Percentiles rank a stretch among this genome's conserved stretches.
These are phyloP conservation scores for Oeneis ivallda DNA, from an alignment of 2,888 invertebrate species.

Conservation along the genomic window DNA sequence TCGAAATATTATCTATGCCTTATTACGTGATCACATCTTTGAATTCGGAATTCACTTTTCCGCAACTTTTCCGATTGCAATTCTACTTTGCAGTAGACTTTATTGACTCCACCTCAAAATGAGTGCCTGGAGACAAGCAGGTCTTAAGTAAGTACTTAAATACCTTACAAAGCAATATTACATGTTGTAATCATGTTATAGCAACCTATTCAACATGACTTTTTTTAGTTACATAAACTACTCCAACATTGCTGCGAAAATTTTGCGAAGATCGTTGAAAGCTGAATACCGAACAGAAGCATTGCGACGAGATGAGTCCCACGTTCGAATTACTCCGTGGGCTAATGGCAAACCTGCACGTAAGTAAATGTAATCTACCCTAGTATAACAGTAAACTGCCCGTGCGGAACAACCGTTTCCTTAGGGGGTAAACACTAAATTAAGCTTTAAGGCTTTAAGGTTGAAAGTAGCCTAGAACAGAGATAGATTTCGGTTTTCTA, in stretches of 20 bases:
- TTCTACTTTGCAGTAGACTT: conserved; percentile 40
- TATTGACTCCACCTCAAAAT: conserved; percentile 64
- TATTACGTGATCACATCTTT: conserved; percentile 54
- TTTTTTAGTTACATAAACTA: conserved; percentile 94
- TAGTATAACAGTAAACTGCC: not conserved
- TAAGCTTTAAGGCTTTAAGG: too few species aligned
- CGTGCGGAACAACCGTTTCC: too few species aligned
- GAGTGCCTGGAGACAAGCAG: conserved; percentile 92
- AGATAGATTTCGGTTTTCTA: too few species aligned
- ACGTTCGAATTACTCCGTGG: conserved; percentile 94
- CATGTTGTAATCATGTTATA: not conserved
- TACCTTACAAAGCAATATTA: not conserved
- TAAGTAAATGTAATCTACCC: conserved; percentile 73
- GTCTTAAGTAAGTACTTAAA: conserved; percentile 86
- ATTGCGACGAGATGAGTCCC: conserved; percentile 86
- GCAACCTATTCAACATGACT: not conserved
- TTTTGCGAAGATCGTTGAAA: conserved; percentile 91
- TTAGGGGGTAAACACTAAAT: too few species aligned
- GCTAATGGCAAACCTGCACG: conserved; percentile 92
- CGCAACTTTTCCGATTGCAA: conserved; percentile 30
- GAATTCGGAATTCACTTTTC: conserved; percentile 41
- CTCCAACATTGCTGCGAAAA: conserved; percentile 94
- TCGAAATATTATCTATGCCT: not conserved
- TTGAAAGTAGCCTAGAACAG: not conserved
- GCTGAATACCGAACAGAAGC: conserved; percentile 88